Evolutionary conservation across 2,888 invertebrate genomes (phyloP).

Genomic region (Nysson spinosus): DNA sequence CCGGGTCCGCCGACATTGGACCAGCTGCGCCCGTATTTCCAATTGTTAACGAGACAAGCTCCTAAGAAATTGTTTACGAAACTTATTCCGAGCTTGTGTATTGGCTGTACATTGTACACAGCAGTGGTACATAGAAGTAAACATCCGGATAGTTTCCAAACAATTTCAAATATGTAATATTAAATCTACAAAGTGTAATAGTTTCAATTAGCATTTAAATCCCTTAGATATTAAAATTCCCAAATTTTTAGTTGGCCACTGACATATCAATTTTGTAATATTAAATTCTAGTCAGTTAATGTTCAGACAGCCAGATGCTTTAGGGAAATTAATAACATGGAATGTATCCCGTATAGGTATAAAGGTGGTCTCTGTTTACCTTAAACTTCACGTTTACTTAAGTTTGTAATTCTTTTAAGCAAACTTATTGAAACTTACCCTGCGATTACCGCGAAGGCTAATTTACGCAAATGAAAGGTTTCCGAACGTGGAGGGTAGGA

Average conservation of each 20-base stretch:
- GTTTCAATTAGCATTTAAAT: no score
- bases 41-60: constrained; percentile 30
- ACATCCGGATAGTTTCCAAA: no score
- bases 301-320: no score
- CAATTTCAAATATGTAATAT: no score
- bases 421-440: background rate
- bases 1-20: constrained; percentile 15
- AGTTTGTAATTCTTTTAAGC: background rate
- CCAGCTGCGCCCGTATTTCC: constrained; percentile 34
- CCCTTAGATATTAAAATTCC: no score
- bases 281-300: no score
- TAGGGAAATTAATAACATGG: no score
- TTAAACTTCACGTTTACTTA: background rate
- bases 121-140: no score
- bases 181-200: no score
- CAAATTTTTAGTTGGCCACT: no score
- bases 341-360: background rate
- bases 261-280: no score
- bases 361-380: background rate
- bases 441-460: constrained; percentile 15
- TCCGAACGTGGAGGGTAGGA: constrained; percentile 12
- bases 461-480: constrained; percentile 24
- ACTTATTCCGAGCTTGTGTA: constrained; percentile 8
- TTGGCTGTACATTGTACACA: no score
- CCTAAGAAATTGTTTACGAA: constrained; percentile 28